Evolutionary conservation across 35 echinoderm and acorn worm species (phyloP), one percentile per base, ranked within the genome.

Genomic region (Eucidaris tribuloides): DNA sequence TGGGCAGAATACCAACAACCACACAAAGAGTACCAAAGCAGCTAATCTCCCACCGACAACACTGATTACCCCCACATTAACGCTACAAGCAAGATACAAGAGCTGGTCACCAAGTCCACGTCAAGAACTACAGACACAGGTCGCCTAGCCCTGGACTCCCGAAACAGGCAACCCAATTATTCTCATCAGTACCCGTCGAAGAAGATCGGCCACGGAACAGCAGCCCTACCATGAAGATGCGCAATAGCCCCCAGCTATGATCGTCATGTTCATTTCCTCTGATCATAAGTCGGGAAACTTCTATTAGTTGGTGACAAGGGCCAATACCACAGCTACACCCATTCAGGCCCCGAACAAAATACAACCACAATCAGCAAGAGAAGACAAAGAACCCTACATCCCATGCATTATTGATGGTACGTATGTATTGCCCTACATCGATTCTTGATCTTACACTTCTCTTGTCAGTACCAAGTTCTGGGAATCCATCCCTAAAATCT

Each of bases 231-330:
- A 23, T 31, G 27, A 3, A 65, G 24, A 36, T 31, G 62, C 23
- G 62, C 24, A 65, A 31, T 65, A 36, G 62, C 62, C 62, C 24
- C 3, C 62, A 65, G 33, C 62, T 31, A 65, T 65, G 62, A 36
- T 65, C 62, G 62, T 65, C 62, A 65, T 5, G 62, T 65, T 36
- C 62, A 65, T 3, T 65, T 65, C n/a, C 62, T 3, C 62, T 65
- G 62, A 65, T 28, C 13, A 25, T 25, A 36, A 65, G 23, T 31
- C 24, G 3, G 62, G 62, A 65, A 65, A 65, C 3, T 65, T 2
- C 62, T 36, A 65, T 65, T 5, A 65, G 62, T 36, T 65, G 62
- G 62, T 65, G 62, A 5, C 35, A 17, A 65, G 62, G 62, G 62
- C 62, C 62, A 65, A 2, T 65, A n/a, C 62, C 27, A 14, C 62